A percentile compares a stretch with the other conserved stretches of the same genome.
Conservation (phyloP, 2,797 vertebrate genomes). For the Lepilemur ruficaudatus region DNA sequence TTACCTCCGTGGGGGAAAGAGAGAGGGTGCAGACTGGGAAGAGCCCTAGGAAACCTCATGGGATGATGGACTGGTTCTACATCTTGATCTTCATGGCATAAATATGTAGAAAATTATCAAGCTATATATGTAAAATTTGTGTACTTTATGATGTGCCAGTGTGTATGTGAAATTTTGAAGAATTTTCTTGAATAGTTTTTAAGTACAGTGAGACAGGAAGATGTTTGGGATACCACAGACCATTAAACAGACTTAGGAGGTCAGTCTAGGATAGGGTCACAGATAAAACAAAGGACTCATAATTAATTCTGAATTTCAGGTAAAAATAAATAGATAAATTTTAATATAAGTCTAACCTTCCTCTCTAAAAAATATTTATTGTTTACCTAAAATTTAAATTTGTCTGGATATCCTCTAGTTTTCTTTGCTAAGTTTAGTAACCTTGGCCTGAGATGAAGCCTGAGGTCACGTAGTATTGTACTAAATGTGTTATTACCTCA, state of each 20-base stretch:
- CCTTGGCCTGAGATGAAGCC: background rate
- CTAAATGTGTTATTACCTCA: background rate
- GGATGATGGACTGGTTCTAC: background rate
- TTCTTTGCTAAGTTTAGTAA: background rate
- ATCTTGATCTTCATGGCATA: background rate
- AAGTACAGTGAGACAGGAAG: background rate
- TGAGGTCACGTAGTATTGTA: background rate
- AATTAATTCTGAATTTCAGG: background rate
- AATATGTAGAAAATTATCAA: background rate
- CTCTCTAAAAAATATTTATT: background rate
- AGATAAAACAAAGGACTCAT: background rate
- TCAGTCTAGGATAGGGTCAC: background rate
- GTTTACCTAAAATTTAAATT: constrained; percentile 17
- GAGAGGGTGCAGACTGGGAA: background rate
- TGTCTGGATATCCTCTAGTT: background rate
- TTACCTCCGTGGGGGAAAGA: background rate
- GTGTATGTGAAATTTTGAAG: background rate
- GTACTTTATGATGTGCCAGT: background rate
- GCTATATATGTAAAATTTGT: background rate
- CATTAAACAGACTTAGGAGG: background rate
- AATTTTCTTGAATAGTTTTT: background rate
- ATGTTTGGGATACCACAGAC: background rate
- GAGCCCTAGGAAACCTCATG: background rate
- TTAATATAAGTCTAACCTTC: background rate
- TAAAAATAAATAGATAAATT: background rate